phyloP scores from a whole-genome alignment of 2,888 invertebrate species.

The Punctoribates punctum region DNA sequence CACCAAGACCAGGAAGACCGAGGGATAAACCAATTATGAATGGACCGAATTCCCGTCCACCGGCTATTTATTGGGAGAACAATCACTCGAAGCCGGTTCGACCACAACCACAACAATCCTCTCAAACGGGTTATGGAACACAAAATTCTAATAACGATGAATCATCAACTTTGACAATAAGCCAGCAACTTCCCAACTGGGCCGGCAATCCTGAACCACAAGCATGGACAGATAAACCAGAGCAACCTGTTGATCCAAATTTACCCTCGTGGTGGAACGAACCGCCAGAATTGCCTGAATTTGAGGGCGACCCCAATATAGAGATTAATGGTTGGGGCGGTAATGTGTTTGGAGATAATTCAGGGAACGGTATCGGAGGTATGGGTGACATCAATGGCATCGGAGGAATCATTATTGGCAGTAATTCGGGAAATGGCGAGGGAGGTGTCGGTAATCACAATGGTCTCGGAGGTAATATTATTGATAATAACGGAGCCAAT shows the following conservation, averaged over 20 bases:
- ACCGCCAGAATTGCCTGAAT: background rate
- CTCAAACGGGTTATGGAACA: too few species aligned
- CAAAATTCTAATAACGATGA: too few species aligned
- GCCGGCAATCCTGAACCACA: slow-evolving; percentile 51
- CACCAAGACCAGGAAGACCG: background rate
- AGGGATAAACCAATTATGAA: background rate
- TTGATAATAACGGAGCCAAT: background rate
- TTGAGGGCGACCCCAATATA: background rate
- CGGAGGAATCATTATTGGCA: background rate
- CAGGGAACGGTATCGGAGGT: background rate
- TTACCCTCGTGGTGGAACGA: background rate
- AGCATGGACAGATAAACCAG: background rate
- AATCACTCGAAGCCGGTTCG: too few species aligned
- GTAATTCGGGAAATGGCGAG: background rate
- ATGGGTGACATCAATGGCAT: background rate
- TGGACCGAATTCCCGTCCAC: too few species aligned
- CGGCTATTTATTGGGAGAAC: too few species aligned
- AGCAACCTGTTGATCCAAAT: background rate
- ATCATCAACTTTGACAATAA: too few species aligned
- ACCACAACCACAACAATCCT: too few species aligned
- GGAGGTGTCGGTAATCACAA: background rate
- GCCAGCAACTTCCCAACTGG: too few species aligned
- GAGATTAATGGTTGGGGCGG: background rate
- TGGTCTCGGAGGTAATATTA: slow-evolving; percentile 3
- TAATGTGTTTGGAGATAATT: background rate